Evolutionary conservation across 2,113 vertebrate species (phyloP), one percentile per base, ranked within the genome.

Genomic region (Anthoscopus minutus): DNA sequence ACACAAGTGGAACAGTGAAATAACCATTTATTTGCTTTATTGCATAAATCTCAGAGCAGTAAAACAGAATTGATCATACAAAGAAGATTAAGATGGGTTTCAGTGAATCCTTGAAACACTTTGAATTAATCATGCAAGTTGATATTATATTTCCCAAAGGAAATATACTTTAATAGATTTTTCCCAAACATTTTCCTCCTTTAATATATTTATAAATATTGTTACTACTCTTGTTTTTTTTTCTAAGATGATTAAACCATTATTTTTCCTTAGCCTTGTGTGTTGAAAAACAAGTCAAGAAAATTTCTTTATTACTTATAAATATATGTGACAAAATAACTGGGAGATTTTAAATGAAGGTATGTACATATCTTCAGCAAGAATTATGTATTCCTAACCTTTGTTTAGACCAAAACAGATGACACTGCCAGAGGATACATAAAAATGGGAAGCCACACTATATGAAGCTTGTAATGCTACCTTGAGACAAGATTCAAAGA

Each of bases 51-150:
- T 94, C 66, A 89, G 10, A 73, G 50, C 74, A 93, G 57, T 94
- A 95, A 95, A 97, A 88, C 33, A 47, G 71, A 95, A 93, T 70
- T 86, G 87, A 95, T 96, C 84, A 89, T 51, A 95, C 88, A 85
- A 95, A 94, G 66, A 87, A 80, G 27, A 85, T 95, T 91, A 92
- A 91, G 73, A 85, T 85, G 42, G 37, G 30, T 91, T 95, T 92
- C 58, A 57, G 33, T 88, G 78, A 85, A 88, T 93, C 37, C 38
- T 85, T 88, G 58, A 88, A 58, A 89, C 73, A 54, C n/a, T 77
- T 23, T 76, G 91, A 91, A 96, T 96, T 91, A 92, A 94, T 89
- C 38, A 89, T 82, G 47, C 33, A 87, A 91, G 24, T 17, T 89
- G 60, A 88, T 89, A 93, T 61, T 77, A 24, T 71, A 92, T 64